These are phyloP conservation scores for Diabrotica undecimpunctata DNA, from an alignment of 1,140 invertebrate genomes.

Conservation along the genomic window DNA sequence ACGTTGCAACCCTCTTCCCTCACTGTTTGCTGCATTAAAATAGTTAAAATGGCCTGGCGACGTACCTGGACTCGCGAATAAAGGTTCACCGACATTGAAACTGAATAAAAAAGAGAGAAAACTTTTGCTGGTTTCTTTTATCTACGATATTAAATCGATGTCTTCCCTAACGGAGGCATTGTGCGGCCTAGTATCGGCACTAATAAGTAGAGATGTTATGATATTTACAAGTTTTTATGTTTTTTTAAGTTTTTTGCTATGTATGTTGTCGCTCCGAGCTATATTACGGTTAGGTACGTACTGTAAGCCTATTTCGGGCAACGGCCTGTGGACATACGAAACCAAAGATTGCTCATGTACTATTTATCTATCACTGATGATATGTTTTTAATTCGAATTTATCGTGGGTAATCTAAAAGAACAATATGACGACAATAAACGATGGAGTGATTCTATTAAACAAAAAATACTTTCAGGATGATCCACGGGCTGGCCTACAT, in stretches of 20 bases:
- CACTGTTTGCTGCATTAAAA: slow-evolving; percentile 49
- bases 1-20: slow-evolving; percentile 36
- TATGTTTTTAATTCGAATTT: too few species aligned
- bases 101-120: slow-evolving; percentile 33
- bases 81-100: slow-evolving; percentile 40
- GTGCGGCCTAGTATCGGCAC: slow-evolving; percentile 40
- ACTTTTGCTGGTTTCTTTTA: slow-evolving; percentile 26
- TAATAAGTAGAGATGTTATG: slow-evolving; percentile 44
- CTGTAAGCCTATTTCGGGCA: slow-evolving; percentile 7
- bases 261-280: slow-evolving; percentile 26
- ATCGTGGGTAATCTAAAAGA: too few species aligned
- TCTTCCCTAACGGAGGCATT: slow-evolving; percentile 34
- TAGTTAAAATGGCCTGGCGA: slow-evolving; percentile 46
- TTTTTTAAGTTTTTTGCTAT: slow-evolving; percentile 32
- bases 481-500: too few species aligned
- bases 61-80: slow-evolving; percentile 45
- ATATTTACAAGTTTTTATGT: slow-evolving; percentile 26
- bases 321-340: neutral
- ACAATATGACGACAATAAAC: too few species aligned
- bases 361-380: too few species aligned
- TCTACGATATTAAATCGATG: slow-evolving; percentile 31
- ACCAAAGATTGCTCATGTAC: too few species aligned
- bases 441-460: too few species aligned
- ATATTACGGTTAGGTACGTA: slow-evolving; percentile 22
- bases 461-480: too few species aligned